Evolutionary conservation across 1,140 invertebrate species (phyloP), one percentile per base, ranked within the genome.

Genomic region (Acyrthosiphon pisum): DNA sequence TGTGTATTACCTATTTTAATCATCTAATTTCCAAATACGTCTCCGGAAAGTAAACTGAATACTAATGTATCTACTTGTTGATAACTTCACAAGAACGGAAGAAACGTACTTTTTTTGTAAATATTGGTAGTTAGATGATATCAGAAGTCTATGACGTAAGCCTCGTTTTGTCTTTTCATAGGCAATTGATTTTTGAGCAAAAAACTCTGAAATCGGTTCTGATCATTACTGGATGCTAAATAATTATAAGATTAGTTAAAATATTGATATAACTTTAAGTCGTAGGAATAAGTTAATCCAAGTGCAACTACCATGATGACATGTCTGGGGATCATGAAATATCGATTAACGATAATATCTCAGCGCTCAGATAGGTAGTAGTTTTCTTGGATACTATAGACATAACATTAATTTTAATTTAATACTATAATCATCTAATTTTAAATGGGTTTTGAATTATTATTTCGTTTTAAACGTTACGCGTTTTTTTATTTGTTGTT

Each of bases 371-470:
- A 41, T 90, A 90, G 56, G 53, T 44, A 41, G 88, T 37, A 37
- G 50, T 90, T 68, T 22, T 68, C 46, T 68, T 90, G 60, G 26
- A 44, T 23, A 20, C 11, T 53, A 41, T 41, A 56, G 11, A 14
- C 1, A 56, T 56, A 56, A 76, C n/a, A 76, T 76, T 76, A 76
- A 76, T 76, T n/a, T 76, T 6, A 76, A 76, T 76, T 18, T 76
- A 76, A 76, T 76, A 76, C 30, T 87, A 89, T 89, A 56, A 89
- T 56, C 48, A 56, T 41, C 48, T 89, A 81, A 91, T 81, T 48
- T 91, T 91, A 83, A 91, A 91, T n/a, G 90, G 90, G 46, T 91
- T 91, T 91, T 91, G 44, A 81, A 91, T 81, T 91, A 83, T 91
- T n/a, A 81, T 91, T 91, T 91, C 23, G 37, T 68, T 90, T 90